These are phyloP conservation scores for Rhinogobio ventralis DNA, from an alignment of 2,797 vertebrate genomes.

Conservation along the genomic window DNA sequence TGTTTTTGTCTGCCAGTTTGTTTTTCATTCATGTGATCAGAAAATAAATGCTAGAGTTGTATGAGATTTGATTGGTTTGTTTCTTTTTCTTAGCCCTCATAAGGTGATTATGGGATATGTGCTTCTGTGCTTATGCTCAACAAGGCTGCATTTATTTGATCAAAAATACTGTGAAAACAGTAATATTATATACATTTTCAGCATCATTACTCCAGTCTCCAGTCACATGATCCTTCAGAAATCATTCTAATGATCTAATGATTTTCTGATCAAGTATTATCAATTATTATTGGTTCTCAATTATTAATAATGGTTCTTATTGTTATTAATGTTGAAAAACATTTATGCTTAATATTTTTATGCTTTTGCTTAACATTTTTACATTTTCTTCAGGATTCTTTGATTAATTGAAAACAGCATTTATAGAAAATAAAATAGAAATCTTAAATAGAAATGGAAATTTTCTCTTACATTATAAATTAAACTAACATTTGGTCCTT, in stretches of 20 bases:
- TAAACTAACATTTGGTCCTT: background rate
- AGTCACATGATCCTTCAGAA: background rate
- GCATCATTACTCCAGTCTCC: background rate
- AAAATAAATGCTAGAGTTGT: constrained; percentile 71
- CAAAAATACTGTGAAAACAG: background rate
- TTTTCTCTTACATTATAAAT: background rate
- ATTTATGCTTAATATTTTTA: no score
- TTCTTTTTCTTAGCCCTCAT: background rate
- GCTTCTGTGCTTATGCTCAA: background rate
- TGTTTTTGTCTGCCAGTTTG: constrained; percentile 50
- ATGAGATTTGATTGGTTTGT: constrained; percentile 26
- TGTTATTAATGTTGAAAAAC: no score
- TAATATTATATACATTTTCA: background rate
- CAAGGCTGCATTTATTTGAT: background rate
- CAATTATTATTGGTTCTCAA: background rate
- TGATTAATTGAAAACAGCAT: background rate
- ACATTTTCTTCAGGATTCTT: background rate
- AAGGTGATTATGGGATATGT: background rate
- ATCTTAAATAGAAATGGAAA: background rate
- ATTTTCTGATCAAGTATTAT: background rate
- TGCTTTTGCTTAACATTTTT: no score
- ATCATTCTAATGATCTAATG: background rate
- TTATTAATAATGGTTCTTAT: no score
- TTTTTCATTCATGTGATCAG: constrained; percentile 66
- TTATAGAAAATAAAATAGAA: background rate